Base-by-base conservation (phyloP, 1,140 invertebrate genomes). In the Penaeus vannamei region DNA sequence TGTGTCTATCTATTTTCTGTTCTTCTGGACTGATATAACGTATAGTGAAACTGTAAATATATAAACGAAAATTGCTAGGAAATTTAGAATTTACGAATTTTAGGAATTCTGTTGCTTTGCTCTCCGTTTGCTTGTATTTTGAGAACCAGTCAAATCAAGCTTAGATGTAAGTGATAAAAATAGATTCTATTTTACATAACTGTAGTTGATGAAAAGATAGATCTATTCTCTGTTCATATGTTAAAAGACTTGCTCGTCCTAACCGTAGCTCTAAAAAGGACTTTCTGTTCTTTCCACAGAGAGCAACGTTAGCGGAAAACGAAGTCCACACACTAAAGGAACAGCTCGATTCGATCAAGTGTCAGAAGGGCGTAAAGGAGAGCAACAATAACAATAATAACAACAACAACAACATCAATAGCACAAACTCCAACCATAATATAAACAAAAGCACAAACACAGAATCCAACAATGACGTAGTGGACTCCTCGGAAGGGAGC, bases 351-450 rank as follows among this genome's bases (percentile, higher is more conserved):
- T 77, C 66, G 3, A 82, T 89, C 81, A 89, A 89, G 72, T 89
- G 87, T 72, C 87, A 89, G 82, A 89, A 84, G 76, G n/a, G 22
- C 8, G 22, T 83, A 20, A 82, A 89, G 79, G 79, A 82, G 66
- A 89, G 79, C 87, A 89, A 89, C 87, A 89, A 89, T 80, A 89
- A 89, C 53, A 89, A 82, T 42, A 77, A 84, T 72, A 89, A 84
- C 64, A 89, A 89, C 87, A 89, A 89, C 87, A 89, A 89, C 81
- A 89, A 83, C 87, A 84, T 72, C 81, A 89, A 82, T 80, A 89
- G 82, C 60, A 87, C 77, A 60, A 80, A 69, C 76, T 46, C 61
- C 60, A 84, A 59, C 53, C 53, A 36, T 81, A 84, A 62, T 69
- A 72, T 29, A 64, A 88, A 69, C 86, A 89, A 84, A 36, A 84